phyloP scores from a whole-genome alignment of 2,797 vertebrate species.

The Channallabes apus region DNA sequence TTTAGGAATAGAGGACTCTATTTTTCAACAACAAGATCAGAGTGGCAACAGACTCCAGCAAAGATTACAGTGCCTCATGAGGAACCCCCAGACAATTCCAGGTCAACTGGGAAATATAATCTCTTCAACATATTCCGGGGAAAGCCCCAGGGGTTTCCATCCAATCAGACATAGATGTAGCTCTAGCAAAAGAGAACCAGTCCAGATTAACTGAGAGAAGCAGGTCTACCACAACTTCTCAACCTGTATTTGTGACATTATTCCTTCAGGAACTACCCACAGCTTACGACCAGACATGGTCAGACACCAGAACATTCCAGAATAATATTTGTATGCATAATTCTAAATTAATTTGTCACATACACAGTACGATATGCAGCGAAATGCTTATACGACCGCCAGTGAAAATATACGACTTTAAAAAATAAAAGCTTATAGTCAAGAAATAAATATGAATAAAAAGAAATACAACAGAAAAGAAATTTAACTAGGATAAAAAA shows the following conservation, averaged over 20 bases:
- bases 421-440: too few relatives aligned
- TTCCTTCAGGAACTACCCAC: background rate
- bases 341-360: too few relatives aligned
- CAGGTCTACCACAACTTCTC: background rate
- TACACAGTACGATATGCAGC: too few relatives aligned
- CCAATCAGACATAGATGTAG: background rate
- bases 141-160: background rate
- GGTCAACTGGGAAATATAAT: background rate
- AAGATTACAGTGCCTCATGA: background rate
- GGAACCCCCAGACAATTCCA: background rate
- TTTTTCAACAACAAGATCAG: background rate
- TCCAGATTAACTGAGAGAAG: too few relatives aligned
- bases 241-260: background rate
- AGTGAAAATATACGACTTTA: too few relatives aligned
- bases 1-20: too few relatives aligned
- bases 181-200: background rate
- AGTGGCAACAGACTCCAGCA: background rate
- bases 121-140: background rate
- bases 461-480: too few relatives aligned
- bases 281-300: background rate
- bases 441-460: too few relatives aligned
- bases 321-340: too few relatives aligned
- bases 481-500: too few relatives aligned
- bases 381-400: too few relatives aligned
- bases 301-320: too few relatives aligned